Evolutionary conservation across 2,888 invertebrate species (phyloP), one percentile per base, ranked within the genome.

Genomic region (Callyntrura guangdongensis): DNA sequence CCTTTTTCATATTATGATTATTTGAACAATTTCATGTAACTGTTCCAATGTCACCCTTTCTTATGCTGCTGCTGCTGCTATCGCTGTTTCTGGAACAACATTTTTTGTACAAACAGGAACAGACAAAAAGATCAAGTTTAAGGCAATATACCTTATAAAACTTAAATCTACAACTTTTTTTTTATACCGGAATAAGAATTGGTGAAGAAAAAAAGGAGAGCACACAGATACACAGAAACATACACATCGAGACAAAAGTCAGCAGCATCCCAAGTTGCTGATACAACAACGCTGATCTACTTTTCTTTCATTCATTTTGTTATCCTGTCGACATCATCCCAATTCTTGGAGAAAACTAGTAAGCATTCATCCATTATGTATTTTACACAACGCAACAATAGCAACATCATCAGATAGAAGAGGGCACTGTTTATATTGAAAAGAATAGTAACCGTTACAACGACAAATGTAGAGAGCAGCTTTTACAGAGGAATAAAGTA

Each of bases 301-400:
- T 84, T 84, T 84, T 53, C 69, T 27, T 14, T 67, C 67, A 53
- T 84, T 84, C 67, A 45, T 53, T 22, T 69, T 25, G n/a, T 25
- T 22, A 84, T 49, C 83, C 53, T 74, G 9, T 49, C 20, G 74
- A 64, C 59, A 81, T 61, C 67, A 11, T 56, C 12, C 45, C 47
- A 61, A 45, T 3, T 20, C 47, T 22, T 72, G 17, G 20, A 45
- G 36, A 45, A n/a, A 74, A 17, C 74, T 49, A 49, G 74, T 11
- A 47, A 74, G 74, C 47, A 74, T 74, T 74, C 74, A 49, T 74
- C 49, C 74, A 74, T 74, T 49, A 74, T 74, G 47, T 74, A 74
- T 74, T 74, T 74, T 74, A 20, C 22, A 47, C 74, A 49, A 22
- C 8, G 22, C 47, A 74, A 49, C 74, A 74, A 74, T 22, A 14